A percentile compares a stretch with the other conserved stretches of the same genome.
Evolutionary conservation across 1,140 invertebrate genomes (phyloP).

Genomic region (Bombus fervidus): DNA sequence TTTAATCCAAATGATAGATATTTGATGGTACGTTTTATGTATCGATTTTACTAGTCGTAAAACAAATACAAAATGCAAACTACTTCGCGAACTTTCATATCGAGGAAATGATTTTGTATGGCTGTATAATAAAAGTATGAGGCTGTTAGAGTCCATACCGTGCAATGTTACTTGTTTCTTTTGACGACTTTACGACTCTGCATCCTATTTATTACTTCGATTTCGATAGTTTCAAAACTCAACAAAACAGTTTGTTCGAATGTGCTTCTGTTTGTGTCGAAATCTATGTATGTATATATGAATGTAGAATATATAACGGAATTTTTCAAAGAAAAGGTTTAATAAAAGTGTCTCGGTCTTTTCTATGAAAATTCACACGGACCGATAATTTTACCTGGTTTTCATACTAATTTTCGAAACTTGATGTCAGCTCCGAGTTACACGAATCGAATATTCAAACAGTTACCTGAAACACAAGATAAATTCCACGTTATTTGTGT

Average conservation of each 20-base stretch:
- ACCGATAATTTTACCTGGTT: not conserved
- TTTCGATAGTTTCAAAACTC: not conserved
- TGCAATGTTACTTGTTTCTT: not conserved
- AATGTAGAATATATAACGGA: too few relatives aligned
- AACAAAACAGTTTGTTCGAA: not conserved
- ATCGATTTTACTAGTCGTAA: not conserved
- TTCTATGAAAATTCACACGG: not conserved
- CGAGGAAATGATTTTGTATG: not conserved
- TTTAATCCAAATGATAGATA: not conserved
- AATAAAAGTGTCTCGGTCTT: too few relatives aligned
- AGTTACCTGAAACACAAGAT: slow-evolving; percentile 14
- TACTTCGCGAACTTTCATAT: not conserved
- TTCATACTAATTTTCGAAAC: too few relatives aligned
- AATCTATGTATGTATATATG: not conserved
- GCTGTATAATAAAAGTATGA: not conserved
- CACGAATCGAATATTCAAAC: not conserved
- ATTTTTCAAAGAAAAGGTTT: not conserved
- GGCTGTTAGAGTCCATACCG: not conserved
- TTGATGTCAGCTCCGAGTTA: too few relatives aligned
- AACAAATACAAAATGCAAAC: not conserved
- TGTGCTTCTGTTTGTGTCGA: too few relatives aligned
- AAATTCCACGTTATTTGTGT: too few relatives aligned
- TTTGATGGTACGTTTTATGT: too few relatives aligned
- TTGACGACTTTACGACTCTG: not conserved
- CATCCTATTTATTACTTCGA: not conserved